These are phyloP conservation scores for Polydrusus pterygomalis DNA, from an alignment of 2,888 invertebrate species.

Conservation along the genomic window DNA sequence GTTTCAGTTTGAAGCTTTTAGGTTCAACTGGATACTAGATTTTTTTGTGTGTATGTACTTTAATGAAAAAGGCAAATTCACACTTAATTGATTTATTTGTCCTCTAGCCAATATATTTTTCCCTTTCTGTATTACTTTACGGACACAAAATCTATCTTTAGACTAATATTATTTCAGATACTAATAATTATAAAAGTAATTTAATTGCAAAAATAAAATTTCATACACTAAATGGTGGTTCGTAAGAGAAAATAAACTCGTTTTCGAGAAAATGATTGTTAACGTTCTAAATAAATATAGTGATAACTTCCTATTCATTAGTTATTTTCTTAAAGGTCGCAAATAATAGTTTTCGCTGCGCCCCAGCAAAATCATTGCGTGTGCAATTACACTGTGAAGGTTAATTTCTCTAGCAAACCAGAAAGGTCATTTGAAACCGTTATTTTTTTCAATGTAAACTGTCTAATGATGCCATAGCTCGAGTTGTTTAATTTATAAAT, in stretches of 20 bases:
- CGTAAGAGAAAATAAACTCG: neutral
- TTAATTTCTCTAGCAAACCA: conserved; percentile 51
- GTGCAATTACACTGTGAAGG: conserved; percentile 52
- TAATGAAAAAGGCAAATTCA: too few relatives aligned
- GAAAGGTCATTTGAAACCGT: conserved; percentile 51
- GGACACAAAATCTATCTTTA: too few relatives aligned
- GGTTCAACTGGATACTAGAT: too few relatives aligned
- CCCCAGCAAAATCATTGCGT: conserved; percentile 51
- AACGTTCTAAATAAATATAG: conserved; percentile 22
- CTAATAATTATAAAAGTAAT: too few relatives aligned
- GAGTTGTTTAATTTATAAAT: conserved; percentile 6
- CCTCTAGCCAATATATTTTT: too few relatives aligned
- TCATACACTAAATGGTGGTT: too few relatives aligned
- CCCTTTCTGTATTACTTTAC: too few relatives aligned
- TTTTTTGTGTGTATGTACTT: too few relatives aligned
- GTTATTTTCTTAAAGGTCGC: conserved; percentile 39
- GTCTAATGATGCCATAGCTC: neutral
- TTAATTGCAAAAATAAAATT: too few relatives aligned
- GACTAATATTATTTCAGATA: too few relatives aligned
- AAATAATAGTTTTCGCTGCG: conserved; percentile 51
- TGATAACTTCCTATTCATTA: conserved; percentile 31
- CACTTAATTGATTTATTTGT: too few relatives aligned
- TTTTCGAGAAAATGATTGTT: neutral
- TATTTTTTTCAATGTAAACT: conserved; percentile 32
- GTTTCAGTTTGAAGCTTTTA: too few relatives aligned